Conservation (phyloP, 1,140 invertebrate genomes). For the Calephelis nemesis region DNA sequence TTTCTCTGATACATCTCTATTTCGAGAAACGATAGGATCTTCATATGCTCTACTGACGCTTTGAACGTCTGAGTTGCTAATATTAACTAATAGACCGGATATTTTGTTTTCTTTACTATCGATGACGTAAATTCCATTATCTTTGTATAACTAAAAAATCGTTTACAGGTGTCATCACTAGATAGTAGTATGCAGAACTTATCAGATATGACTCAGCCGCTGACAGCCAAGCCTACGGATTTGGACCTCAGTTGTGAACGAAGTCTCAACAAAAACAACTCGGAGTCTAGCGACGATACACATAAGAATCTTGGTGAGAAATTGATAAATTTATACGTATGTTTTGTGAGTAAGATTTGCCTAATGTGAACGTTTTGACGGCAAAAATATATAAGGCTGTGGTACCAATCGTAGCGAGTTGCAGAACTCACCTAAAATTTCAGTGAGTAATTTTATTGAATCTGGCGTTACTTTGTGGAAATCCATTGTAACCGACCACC, state of each 20-base stretch:
- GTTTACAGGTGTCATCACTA: conserved; percentile 67
- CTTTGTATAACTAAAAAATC: conserved; percentile 10
- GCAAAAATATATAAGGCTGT: too few relatives aligned
- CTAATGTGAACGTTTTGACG: too few relatives aligned
- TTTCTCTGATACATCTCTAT: too few relatives aligned
- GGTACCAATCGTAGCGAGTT: too few relatives aligned
- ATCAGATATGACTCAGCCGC: conserved; percentile 64
- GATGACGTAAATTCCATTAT: neutral
- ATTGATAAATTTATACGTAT: neutral
- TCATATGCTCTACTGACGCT: neutral
- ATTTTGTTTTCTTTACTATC: neutral
- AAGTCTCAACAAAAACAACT: conserved; percentile 53
- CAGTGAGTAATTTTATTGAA: too few relatives aligned
- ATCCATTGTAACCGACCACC: too few relatives aligned
- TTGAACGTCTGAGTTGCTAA: neutral
- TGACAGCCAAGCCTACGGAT: conserved; percentile 64
- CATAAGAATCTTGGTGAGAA: conserved; percentile 68
- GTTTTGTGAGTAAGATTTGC: neutral
- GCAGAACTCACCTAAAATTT: too few relatives aligned
- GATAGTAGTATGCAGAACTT: conserved; percentile 75
- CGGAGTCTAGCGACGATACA: conserved; percentile 68
- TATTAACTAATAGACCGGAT: neutral
- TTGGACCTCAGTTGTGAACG: conserved; percentile 46
- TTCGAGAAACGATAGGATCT: too few relatives aligned
- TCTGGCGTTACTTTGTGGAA: too few relatives aligned